Evolutionary conservation across 2,113 vertebrate species (phyloP), one percentile per base, ranked within the genome.

Genomic region (Hippocampus zosterae): DNA sequence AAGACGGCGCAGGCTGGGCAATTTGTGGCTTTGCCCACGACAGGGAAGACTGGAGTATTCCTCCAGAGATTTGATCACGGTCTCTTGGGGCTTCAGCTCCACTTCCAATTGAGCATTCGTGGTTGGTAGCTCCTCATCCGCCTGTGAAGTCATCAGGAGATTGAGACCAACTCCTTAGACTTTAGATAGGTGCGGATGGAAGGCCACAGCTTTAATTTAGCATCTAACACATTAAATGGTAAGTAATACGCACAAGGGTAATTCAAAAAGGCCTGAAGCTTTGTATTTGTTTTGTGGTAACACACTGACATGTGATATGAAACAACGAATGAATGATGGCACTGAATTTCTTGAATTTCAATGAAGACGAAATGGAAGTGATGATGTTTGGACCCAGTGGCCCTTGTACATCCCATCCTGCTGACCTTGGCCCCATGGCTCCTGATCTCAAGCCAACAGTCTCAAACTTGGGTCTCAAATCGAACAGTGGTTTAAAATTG

Each of bases 91-190:
- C 68, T 79, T 67, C 29, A 72, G 83, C 78, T 85, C 72, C 69
- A 86, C 76, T 80, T 82, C 74, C 74, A 85, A 84, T 87, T 91
- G 87, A 88, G 85, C 81, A 84, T 72, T 77, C 80, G 76, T 79
- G 64, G 75, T 74, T 69, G 67, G 71, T 83, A 85, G 89, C 80
- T 84, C 81, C 87, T 86, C 81, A 91, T 89, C 84, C 84, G 73
- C 73, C 72, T 37, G 67, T 69, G 63, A 88, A 88, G 80, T 67
- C 63, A 68, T 77, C 70, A 75, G 75, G 75, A 82, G 88, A 87
- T 89, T 88, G 85, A 91, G 81, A 70, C 76, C 57, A 65, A 70
- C 76, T 65, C 75, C 73, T 73, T 73, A 72, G 70, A 73, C 61
- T 73, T 12, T 65, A 65, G 27, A 37, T 4, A 16, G 8, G 27